Conservation (phyloP, 2,797 vertebrate genomes). For the Sebastes trivittatus region DNA sequence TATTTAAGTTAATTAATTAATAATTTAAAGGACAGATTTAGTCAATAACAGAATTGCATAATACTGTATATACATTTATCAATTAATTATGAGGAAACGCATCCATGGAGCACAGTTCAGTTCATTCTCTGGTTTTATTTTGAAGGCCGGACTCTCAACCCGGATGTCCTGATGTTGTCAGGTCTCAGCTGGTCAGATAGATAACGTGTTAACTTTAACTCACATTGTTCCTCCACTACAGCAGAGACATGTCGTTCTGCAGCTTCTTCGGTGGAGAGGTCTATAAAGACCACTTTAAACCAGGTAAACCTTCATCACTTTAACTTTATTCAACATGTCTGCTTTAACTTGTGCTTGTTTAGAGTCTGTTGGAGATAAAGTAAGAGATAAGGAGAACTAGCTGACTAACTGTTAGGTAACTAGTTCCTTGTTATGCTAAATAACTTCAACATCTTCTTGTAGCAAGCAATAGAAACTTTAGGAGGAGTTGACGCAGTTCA, state of each 20-base stretch:
- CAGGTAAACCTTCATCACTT: conserved; percentile 73
- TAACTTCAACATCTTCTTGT: neutral
- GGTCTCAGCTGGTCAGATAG: no score
- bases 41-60: no score
- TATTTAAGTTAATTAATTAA: no score
- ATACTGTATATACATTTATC: no score
- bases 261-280: conserved; percentile 86
- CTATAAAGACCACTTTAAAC: conserved; percentile 88
- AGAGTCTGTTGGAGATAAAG: no score
- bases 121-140: conserved; percentile 2
- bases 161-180: neutral
- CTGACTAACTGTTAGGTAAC: neutral
- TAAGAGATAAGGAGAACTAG: no score
- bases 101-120: no score
- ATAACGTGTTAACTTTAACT: no score
- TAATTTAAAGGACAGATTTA: no score
- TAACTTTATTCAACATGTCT: neutral
- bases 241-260: conserved; percentile 88
- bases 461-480: rapidly evolving
- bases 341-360: no score
- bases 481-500: rapidly evolving
- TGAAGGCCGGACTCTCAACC: neutral
- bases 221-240: neutral
- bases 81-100: neutral
- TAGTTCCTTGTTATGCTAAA: neutral